Evolutionary conservation across 2,888 invertebrate species (phyloP).

Genomic region (Leucophora obtusa): DNA sequence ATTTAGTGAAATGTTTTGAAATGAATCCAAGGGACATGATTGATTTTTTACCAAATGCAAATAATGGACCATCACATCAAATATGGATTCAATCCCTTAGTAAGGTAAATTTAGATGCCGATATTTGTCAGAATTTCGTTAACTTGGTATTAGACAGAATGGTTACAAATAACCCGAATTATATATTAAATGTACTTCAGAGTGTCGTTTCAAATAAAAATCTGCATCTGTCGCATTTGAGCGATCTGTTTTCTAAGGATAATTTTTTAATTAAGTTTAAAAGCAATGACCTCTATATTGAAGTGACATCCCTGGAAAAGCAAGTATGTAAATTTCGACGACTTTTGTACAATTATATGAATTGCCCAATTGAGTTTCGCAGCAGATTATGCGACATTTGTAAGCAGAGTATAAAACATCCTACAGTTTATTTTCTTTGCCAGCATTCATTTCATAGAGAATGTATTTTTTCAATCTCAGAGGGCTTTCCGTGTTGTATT

Average conservation of each 20-base stretch:
- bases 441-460: constrained; percentile 72
- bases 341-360: constrained; percentile 24
- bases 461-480: constrained; percentile 57
- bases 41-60: not conserved
- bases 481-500: constrained; percentile 24
- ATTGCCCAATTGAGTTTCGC: constrained; percentile 71
- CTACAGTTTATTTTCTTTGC: constrained; percentile 69
- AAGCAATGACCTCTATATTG: constrained; percentile 1
- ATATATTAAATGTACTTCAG: constrained; percentile 39
- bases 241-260: constrained; percentile 25
- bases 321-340: constrained; percentile 12
- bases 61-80: constrained; percentile 6
- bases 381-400: constrained; percentile 70
- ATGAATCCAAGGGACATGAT: constrained; percentile 7
- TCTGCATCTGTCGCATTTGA: constrained; percentile 34
- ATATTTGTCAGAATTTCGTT: constrained; percentile 1
- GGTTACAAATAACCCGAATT: constrained; percentile 35
- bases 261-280: constrained; percentile 36
- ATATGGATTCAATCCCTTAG: constrained; percentile 28
- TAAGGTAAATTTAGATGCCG: constrained; percentile 12
- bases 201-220: constrained; percentile 15
- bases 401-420: constrained; percentile 65
- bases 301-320: constrained; percentile 15
- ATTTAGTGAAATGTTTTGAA: constrained; percentile 34
- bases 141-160: constrained; percentile 25